Conservation (phyloP, 2,113 vertebrate genomes). For the Micronycteris hirsuta region DNA sequence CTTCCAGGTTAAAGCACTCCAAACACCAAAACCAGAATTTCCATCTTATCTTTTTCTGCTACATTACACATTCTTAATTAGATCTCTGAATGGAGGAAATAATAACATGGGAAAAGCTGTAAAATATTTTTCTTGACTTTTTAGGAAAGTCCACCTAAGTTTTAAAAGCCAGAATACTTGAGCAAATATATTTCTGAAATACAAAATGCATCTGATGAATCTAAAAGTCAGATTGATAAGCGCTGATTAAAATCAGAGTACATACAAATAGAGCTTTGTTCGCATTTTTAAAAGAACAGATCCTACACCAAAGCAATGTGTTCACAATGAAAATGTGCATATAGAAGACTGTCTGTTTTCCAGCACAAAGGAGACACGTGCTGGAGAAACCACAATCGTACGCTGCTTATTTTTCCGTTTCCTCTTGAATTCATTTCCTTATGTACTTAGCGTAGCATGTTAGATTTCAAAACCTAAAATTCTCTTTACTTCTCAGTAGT, state of each 20-base stretch:
- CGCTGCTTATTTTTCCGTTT: background rate
- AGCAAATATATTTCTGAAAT: background rate
- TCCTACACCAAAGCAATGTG: background rate
- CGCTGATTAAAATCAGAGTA: background rate
- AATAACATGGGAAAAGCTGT: background rate
- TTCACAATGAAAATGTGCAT: background rate
- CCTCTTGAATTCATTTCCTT: slow-evolving; percentile 35
- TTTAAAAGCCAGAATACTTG: background rate
- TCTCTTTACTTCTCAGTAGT: background rate
- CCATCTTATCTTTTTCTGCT: background rate
- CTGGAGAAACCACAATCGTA: background rate
- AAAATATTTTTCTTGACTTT: background rate
- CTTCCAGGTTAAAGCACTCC: background rate
- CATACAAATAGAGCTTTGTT: background rate
- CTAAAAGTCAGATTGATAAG: background rate
- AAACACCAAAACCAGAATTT: background rate
- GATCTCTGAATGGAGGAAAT: background rate
- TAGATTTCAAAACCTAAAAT: slow-evolving; percentile 9
- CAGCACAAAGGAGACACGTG: background rate
- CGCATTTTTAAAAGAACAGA: background rate
- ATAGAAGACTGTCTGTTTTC: background rate
- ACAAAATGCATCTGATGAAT: background rate
- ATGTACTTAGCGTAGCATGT: background rate
- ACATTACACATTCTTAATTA: background rate
- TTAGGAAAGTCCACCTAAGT: background rate